Evolutionary conservation across 30 jellyfish, hydroid and myxozoan species (phyloP).

Genomic region (Hydractinia symbiolongicarpus): DNA sequence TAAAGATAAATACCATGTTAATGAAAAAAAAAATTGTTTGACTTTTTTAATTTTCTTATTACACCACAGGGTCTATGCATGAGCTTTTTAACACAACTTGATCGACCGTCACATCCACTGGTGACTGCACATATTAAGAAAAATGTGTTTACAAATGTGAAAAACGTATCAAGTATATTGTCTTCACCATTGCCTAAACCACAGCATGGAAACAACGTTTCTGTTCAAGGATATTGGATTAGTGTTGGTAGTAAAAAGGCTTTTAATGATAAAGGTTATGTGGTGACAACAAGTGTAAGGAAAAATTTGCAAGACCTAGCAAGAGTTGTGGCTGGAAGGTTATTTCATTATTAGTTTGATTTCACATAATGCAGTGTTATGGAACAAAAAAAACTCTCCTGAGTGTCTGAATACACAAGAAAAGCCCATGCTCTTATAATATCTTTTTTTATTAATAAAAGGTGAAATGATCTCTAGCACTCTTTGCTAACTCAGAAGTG

Average conservation of each 20-base stretch:
- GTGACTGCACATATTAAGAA: slow-evolving; percentile 62
- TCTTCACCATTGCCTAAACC: slow-evolving; percentile 71
- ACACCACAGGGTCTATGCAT: slow-evolving; percentile 70
- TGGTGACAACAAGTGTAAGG: slow-evolving; percentile 76
- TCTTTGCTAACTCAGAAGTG: no score
- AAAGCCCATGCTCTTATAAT: no score
- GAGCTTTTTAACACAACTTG: slow-evolving; percentile 90
- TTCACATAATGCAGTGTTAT: neutral
- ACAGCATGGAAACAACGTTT: slow-evolving; percentile 25
- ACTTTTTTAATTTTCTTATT: no score
- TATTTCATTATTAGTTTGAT: neutral
- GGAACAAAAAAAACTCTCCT: neutral
- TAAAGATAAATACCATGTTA: no score
- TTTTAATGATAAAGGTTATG: slow-evolving; percentile 43
- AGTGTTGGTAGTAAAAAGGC: slow-evolving; percentile 47
- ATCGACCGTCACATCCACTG: slow-evolving; percentile 68
- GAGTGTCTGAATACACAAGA: no score
- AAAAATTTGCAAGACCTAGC: slow-evolving; percentile 78
- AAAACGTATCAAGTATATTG: slow-evolving; percentile 36
- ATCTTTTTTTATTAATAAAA: no score
- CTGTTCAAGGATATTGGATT: slow-evolving; percentile 87
- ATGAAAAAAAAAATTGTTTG: no score
- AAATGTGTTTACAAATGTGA: slow-evolving; percentile 50
- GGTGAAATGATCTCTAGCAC: no score
- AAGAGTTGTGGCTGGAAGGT: slow-evolving; percentile 96